phyloP scores from a whole-genome alignment of 2,797 vertebrate species.

The Eleutherodactylus coqui region DNA sequence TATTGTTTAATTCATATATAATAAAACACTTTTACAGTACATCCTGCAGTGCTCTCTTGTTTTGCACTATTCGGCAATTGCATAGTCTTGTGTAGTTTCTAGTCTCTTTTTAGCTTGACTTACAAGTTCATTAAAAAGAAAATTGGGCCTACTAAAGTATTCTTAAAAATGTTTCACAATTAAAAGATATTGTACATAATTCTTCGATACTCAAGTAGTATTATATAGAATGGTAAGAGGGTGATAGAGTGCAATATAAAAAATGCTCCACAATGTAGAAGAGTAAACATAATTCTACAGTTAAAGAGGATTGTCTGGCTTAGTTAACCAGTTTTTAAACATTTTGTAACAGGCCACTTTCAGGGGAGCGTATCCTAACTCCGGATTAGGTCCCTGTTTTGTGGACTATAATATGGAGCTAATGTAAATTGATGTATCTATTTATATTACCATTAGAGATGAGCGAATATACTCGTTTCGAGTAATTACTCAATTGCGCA shows the following conservation, averaged over 20 bases:
- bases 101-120: slow-evolving; percentile 35
- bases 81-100: not conserved
- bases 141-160: slow-evolving; percentile 38
- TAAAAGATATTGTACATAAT: not conserved
- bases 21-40: slow-evolving; percentile 51
- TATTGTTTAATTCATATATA: slow-evolving; percentile 59
- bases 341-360: no score
- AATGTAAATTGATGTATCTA: no score
- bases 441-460: no score
- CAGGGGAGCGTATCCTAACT: no score
- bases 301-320: not conserved
- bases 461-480: no score
- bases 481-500: no score
- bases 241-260: not conserved
- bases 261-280: not conserved
- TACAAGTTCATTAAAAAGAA: slow-evolving; percentile 34
- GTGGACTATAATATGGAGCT: no score
- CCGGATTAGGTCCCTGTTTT: no score
- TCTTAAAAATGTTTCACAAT: slow-evolving; percentile 21
- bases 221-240: not conserved
- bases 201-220: no score
- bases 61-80: slow-evolving; percentile 33
- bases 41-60: slow-evolving; percentile 37
- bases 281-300: not conserved
- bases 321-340: not conserved